Conservation (phyloP, 2,113 vertebrate species). For the Upupa epops region DNA sequence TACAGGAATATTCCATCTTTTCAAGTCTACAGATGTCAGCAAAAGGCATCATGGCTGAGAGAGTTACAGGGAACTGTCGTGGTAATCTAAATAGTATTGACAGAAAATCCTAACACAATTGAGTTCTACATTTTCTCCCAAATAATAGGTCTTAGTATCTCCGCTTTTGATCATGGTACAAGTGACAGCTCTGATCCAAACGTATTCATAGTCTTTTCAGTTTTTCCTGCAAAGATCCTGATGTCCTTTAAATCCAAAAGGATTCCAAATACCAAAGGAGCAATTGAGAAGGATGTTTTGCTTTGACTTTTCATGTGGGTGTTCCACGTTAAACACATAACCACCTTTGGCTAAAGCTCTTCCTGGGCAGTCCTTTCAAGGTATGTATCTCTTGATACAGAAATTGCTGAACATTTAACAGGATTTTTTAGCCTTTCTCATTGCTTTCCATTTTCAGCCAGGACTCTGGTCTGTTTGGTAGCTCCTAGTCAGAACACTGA, state of each 20-base stretch:
- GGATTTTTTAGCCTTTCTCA: background rate
- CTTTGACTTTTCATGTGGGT: background rate
- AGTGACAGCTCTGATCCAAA: background rate
- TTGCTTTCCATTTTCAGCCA: background rate
- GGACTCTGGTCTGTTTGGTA: background rate
- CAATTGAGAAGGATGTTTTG: background rate
- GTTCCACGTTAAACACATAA: background rate
- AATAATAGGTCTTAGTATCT: background rate
- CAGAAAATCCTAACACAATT: background rate
- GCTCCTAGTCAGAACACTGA: background rate
- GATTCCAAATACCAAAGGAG: background rate
- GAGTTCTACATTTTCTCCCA: background rate
- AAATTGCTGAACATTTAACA: background rate
- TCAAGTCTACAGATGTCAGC: background rate
- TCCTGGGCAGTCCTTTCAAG: background rate
- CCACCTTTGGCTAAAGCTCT: background rate
- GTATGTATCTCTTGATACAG: background rate
- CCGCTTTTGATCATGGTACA: background rate
- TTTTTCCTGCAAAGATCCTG: background rate
- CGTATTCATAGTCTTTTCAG: background rate
- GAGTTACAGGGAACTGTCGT: background rate
- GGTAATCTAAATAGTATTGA: background rate
- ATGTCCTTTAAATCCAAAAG: background rate
- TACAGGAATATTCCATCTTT: background rate
- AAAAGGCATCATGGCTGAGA: background rate